phyloP scores from a whole-genome alignment of 2,113 vertebrate species.

The Aix galericulata region DNA sequence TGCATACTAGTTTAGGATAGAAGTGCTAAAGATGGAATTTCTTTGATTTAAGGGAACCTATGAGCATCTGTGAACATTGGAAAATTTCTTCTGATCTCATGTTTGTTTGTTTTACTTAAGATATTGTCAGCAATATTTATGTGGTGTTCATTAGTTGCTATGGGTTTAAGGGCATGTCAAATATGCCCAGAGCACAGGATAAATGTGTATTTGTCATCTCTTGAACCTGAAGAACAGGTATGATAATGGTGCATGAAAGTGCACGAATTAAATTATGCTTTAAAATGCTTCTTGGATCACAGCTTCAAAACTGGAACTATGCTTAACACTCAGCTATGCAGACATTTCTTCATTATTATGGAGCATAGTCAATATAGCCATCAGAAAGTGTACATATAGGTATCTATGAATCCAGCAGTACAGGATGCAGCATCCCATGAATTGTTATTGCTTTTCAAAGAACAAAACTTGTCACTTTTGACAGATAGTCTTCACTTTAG shows the following conservation, averaged over 20 bases:
- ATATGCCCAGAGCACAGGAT: background rate
- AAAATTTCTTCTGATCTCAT: background rate
- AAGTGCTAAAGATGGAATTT: background rate
- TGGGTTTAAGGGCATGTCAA: background rate
- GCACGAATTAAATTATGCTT: background rate
- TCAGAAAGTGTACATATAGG: background rate
- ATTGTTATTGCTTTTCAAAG: background rate
- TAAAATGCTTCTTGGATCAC: background rate
- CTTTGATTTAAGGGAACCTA: background rate
- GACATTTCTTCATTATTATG: accelerated
- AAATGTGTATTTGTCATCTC: background rate
- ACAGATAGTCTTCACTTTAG: background rate
- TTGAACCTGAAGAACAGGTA: background rate
- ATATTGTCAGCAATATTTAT: background rate
- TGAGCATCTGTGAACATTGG: background rate
- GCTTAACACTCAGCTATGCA: background rate
- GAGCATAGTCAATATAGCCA: background rate
- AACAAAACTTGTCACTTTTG: background rate
- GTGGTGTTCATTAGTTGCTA: background rate
- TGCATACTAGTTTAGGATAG: background rate
- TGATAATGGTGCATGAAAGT: background rate
- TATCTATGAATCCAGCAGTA: background rate
- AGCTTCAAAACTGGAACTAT: background rate
- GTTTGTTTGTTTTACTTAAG: background rate
- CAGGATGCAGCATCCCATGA: background rate